phyloP scores from a whole-genome alignment of 2,888 invertebrate species.

The Eretmocerus hayati region DNA sequence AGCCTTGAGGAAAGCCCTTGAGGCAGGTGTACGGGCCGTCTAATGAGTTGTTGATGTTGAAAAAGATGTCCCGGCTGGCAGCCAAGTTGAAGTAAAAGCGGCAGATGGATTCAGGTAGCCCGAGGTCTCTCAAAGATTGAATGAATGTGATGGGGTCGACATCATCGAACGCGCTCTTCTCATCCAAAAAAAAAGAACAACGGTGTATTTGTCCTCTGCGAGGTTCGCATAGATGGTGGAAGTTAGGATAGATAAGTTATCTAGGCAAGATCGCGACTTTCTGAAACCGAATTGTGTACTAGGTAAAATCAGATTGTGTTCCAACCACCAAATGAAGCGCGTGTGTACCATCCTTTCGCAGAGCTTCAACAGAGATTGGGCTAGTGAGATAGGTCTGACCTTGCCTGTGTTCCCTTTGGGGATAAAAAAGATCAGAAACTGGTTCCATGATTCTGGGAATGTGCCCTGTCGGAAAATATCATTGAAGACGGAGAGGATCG shows the following conservation, averaged over 20 bases:
- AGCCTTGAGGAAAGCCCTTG: neutral
- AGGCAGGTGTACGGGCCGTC: neutral
- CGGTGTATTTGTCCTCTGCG: neutral
- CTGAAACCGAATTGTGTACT: neutral
- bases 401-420: neutral
- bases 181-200: neutral
- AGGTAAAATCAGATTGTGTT: neutral
- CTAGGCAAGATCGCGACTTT: neutral
- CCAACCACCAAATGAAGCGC: neutral
- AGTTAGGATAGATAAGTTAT: conserved; percentile 1
- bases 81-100: neutral
- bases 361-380: neutral
- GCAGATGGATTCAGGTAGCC: neutral
- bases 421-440: conserved; percentile 2
- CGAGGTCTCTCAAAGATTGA: neutral
- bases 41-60: neutral
- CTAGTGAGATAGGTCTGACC: neutral
- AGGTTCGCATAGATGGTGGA: neutral
- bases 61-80: neutral
- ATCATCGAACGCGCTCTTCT: neutral
- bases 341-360: neutral
- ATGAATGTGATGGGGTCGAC: neutral
- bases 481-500: neutral
- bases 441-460: neutral
- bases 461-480: neutral